Conservation (phyloP, 2,113 vertebrate genomes). For the Megaceryle torquata region DNA sequence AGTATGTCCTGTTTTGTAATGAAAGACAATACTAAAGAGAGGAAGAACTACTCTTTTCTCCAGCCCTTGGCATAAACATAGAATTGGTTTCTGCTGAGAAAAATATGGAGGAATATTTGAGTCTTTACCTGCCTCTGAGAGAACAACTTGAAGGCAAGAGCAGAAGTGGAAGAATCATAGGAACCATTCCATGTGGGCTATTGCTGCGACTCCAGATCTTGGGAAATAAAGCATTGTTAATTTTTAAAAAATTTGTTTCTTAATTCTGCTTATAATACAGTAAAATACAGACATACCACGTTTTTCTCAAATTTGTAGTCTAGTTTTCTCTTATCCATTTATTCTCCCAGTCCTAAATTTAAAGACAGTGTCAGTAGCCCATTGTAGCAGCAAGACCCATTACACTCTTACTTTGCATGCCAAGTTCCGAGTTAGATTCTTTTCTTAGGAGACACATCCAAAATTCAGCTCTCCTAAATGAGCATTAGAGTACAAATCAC, state of each 20-base stretch:
- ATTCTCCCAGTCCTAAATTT: background rate
- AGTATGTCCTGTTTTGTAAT: background rate
- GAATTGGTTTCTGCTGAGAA: background rate
- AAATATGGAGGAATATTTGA: background rate
- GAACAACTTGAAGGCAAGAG: background rate
- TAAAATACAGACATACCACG: background rate
- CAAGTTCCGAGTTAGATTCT: background rate
- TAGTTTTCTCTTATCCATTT: background rate
- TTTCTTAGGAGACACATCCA: background rate
- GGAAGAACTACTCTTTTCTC: background rate
- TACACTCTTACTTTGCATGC: background rate
- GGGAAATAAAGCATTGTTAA: background rate
- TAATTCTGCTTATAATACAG: background rate
- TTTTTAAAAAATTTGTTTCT: rapidly evolving
- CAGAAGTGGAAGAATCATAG: background rate
- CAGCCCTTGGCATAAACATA: background rate
- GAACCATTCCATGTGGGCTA: background rate
- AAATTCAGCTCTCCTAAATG: background rate
- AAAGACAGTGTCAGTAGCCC: background rate
- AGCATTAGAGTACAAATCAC: background rate
- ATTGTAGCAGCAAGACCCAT: background rate
- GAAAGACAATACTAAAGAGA: background rate
- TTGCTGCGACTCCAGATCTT: background rate
- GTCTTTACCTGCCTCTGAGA: background rate
- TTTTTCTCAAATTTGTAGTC: background rate